phyloP scores from a whole-genome alignment of 2,113 vertebrate genomes.

The Limnothrissa miodon region DNA sequence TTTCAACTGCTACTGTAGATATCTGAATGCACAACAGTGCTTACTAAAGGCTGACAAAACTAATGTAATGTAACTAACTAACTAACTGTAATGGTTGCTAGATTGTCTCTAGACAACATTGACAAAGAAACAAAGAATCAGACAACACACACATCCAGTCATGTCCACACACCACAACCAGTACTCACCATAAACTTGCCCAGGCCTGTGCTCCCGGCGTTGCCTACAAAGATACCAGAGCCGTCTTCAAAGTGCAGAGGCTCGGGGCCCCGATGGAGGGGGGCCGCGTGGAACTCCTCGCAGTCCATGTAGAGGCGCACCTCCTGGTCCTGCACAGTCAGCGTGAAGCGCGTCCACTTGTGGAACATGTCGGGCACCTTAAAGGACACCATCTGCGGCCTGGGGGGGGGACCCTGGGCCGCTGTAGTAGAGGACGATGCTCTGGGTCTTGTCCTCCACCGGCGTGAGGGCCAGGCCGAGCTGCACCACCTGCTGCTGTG shows the following conservation, averaged over 20 bases:
- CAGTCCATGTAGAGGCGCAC: slow-evolving; percentile 86
- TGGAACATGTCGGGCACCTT: slow-evolving; percentile 85
- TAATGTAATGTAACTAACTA: no score
- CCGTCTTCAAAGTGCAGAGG: slow-evolving; percentile 81
- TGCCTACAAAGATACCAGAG: slow-evolving; percentile 92
- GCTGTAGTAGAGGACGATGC: slow-evolving; percentile 85
- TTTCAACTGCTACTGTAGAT: background rate
- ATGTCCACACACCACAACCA: background rate
- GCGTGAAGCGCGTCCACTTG: slow-evolving; percentile 83
- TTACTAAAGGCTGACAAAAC: background rate
- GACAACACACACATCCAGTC: background rate
- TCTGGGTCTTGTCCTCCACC: slow-evolving; percentile 82
- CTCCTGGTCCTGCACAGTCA: slow-evolving; percentile 77
- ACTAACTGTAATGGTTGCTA: no score
- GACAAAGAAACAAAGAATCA: background rate
- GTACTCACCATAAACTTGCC: slow-evolving; percentile 86
- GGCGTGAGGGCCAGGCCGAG: slow-evolving; percentile 81
- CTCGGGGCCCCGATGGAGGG: slow-evolving; percentile 71
- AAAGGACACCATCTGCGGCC: slow-evolving; percentile 83
- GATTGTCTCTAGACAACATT: background rate
- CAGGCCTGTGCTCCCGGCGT: slow-evolving; percentile 84
- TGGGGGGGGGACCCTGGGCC: slow-evolving; percentile 73
- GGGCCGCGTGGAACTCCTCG: slow-evolving; percentile 80
- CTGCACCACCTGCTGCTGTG: slow-evolving; percentile 85
- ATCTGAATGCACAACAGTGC: background rate